Conservation (phyloP, 2,888 invertebrate species). For the Thereva unica region DNA sequence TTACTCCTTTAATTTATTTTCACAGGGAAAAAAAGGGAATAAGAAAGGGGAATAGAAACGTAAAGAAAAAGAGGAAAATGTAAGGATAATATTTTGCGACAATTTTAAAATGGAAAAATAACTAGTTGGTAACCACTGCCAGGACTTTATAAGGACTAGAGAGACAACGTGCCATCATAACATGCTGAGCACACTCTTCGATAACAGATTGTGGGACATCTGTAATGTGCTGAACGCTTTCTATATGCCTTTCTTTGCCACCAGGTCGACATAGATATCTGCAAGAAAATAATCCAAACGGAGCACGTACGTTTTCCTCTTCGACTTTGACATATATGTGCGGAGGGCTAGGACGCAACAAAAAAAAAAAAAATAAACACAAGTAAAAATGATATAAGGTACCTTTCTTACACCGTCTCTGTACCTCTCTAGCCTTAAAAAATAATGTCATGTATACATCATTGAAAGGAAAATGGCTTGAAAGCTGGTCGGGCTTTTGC, state of each 20-base stretch:
- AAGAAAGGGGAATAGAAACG: too few relatives aligned
- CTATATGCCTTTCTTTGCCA: background rate
- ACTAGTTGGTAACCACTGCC: conserved; percentile 19
- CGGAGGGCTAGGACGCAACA: background rate
- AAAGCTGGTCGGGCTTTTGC: too few relatives aligned
- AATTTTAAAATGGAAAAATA: conserved; percentile 26
- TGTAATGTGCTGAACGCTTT: conserved; percentile 32
- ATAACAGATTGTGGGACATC: conserved; percentile 39
- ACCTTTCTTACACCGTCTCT: background rate
- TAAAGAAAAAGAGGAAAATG: too few relatives aligned
- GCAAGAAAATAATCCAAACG: conserved; percentile 19
- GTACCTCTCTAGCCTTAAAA: too few relatives aligned
- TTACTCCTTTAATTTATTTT: too few relatives aligned
- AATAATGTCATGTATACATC: too few relatives aligned
- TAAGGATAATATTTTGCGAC: conserved; percentile 16
- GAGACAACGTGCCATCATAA: conserved; percentile 36
- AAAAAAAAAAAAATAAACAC: conserved; percentile 12
- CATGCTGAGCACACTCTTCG: conserved; percentile 37
- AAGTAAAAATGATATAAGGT: conserved; percentile 25
- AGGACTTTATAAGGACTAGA: background rate
- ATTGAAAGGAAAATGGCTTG: too few relatives aligned
- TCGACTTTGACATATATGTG: conserved; percentile 27
- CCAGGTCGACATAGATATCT: background rate
- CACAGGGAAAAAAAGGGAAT: too few relatives aligned
- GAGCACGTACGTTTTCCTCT: conserved; percentile 23